Evolutionary conservation across 2,888 invertebrate genomes (phyloP).

Genomic region (Stenchaetothrips biformis): DNA sequence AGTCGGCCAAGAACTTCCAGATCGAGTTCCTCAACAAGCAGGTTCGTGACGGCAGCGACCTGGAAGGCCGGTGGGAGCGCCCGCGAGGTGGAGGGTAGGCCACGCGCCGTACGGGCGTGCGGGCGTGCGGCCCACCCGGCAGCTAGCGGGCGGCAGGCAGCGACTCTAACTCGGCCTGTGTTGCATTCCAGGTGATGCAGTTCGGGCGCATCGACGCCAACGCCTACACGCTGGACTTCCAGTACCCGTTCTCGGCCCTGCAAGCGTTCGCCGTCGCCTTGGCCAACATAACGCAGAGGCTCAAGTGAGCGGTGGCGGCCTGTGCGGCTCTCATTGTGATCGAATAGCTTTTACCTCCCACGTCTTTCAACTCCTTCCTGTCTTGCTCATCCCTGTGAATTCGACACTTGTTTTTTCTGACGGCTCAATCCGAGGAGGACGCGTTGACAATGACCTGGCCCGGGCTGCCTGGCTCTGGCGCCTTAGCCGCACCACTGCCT

Average conservation of each 20-base stretch:
- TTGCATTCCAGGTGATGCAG: conserved; percentile 85
- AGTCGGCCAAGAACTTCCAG: conserved; percentile 99
- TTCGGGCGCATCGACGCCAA: conserved; percentile 98
- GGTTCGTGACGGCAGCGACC: conserved; percentile 58
- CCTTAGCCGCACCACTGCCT: no score
- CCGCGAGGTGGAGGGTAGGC: no score
- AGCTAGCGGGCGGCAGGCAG: no score
- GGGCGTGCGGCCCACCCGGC: no score
- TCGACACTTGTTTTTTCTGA: no score
- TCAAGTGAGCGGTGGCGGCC: conserved; percentile 67
- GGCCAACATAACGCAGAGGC: conserved; percentile 90
- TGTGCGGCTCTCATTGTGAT: not conserved
- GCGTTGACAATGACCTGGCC: no score
- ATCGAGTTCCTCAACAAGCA: conserved; percentile 95
- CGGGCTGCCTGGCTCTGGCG: no score
- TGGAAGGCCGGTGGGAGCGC: no score
- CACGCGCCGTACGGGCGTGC: no score
- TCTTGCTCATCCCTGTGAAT: not conserved
- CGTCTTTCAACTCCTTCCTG: not conserved
- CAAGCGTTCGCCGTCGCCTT: conserved; percentile 98
- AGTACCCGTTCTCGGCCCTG: conserved; percentile 95
- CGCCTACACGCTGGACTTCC: conserved; percentile 97
- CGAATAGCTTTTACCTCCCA: not conserved
- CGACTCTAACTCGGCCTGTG: not conserved
- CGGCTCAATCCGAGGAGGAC: no score